Percentiles rank a stretch among this genome's conserved stretches.
phyloP scores from a whole-genome alignment of 2,797 vertebrate genomes.

The Catamblyrhynchus diadema region DNA sequence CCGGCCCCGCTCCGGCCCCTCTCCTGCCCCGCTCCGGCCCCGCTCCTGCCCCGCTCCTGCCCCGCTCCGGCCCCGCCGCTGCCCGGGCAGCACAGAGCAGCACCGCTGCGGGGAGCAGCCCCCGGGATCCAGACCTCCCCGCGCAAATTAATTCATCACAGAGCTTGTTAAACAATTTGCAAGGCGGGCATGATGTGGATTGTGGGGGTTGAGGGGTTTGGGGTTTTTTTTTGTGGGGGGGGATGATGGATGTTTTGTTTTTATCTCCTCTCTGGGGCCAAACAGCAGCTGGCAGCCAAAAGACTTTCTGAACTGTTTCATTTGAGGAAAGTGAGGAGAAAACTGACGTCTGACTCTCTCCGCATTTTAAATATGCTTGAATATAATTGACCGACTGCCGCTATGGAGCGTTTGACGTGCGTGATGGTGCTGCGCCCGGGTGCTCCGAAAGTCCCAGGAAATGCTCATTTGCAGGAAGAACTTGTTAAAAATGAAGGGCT shows the following conservation, averaged over 20 bases:
- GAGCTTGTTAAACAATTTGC: slow-evolving; percentile 6
- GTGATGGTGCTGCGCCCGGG: neutral
- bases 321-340: slow-evolving; percentile 1
- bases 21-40: neutral
- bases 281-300: slow-evolving; percentile 25
- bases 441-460: slow-evolving; percentile 4
- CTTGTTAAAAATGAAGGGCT: slow-evolving; percentile 34
- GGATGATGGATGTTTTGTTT: neutral
- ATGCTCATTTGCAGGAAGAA: slow-evolving; percentile 24
- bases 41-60: neutral
- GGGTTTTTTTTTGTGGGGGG: rapidly evolving
- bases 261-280: neutral
- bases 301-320: slow-evolving; percentile 45
- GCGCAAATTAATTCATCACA: slow-evolving; percentile 15
- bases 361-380: neutral
- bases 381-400: neutral
- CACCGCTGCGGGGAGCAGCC: neutral
- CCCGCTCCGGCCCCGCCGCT: neutral
- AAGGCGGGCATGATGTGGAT: neutral
- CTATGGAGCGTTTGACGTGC: neutral
- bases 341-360: neutral
- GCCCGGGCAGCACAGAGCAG: neutral
- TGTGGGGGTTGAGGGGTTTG: neutral
- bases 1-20: neutral
- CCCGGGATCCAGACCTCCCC: neutral